phyloP scores from a whole-genome alignment of 2,888 invertebrate genomes.

The Polymixis lichenea region DNA sequence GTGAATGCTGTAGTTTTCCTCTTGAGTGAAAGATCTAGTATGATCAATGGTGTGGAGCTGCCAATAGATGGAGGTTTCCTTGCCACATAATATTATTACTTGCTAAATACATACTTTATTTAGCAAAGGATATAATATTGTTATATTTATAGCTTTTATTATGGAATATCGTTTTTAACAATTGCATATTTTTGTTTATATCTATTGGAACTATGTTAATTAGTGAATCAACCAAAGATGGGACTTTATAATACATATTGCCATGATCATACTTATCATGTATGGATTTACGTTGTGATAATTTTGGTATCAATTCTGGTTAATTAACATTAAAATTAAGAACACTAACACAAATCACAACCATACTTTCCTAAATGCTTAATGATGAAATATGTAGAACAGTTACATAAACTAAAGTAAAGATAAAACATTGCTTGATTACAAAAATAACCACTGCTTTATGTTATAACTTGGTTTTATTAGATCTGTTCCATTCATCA shows the following conservation, averaged over 20 bases:
- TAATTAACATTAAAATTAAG: conserved; percentile 31
- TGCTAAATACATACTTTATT: conserved; percentile 34
- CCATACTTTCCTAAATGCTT: conserved; percentile 8
- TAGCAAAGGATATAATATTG: conserved; percentile 31
- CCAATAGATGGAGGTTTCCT: conserved; percentile 96
- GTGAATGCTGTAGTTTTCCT: conserved; percentile 95
- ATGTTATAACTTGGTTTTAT: conserved; percentile 17
- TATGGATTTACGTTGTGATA: conserved; percentile 56
- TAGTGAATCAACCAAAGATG: conserved; percentile 65
- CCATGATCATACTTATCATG: conserved; percentile 55
- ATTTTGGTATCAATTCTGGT: conserved; percentile 54
- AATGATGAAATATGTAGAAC: conserved; percentile 17
- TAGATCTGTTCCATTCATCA: conserved; percentile 27
- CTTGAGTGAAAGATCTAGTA: conserved; percentile 93
- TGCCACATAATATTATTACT: conserved; percentile 81
- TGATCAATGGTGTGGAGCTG: conserved; percentile 94
- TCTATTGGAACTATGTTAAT: conserved; percentile 59
- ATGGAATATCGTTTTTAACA: conserved; percentile 60
- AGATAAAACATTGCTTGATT: conserved; percentile 6
- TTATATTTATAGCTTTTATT: conserved; percentile 46
- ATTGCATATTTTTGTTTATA: conserved; percentile 58
- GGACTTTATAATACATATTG: conserved; percentile 57
- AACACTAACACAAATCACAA: conserved; percentile 18
- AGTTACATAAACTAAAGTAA: conserved; percentile 10
- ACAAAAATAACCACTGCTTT: conserved; percentile 13